phyloP scores from a whole-genome alignment of 2,888 invertebrate genomes.

The Spodoptera picta region DNA sequence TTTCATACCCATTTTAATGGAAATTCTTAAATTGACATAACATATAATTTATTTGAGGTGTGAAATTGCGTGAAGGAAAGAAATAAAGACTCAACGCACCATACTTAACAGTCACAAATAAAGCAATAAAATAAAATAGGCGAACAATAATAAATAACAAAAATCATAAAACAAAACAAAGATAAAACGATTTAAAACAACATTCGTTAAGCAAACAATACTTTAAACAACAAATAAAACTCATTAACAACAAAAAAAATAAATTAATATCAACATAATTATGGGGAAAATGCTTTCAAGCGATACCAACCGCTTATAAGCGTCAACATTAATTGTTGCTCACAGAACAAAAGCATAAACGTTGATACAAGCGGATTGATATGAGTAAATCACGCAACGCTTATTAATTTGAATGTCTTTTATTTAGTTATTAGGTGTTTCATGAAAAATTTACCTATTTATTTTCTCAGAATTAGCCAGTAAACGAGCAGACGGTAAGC shows the following conservation, averaged over 20 bases:
- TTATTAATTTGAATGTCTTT: slow-evolving; percentile 19
- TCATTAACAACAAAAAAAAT: slow-evolving; percentile 30
- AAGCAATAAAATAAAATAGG: too few species aligned
- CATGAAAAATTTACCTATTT: slow-evolving; percentile 9
- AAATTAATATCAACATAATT: slow-evolving; percentile 27
- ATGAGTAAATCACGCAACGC: slow-evolving; percentile 27
- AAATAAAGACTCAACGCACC: too few species aligned
- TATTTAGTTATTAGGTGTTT: slow-evolving; percentile 22
- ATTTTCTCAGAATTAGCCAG: too few species aligned
- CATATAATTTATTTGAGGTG: too few species aligned
- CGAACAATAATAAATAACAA: background rate
- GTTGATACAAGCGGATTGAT: slow-evolving; percentile 38
- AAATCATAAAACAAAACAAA: background rate
- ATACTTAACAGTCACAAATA: too few species aligned
- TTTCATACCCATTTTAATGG: too few species aligned
- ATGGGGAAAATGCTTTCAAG: slow-evolving; percentile 8
- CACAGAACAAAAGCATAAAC: slow-evolving; percentile 11
- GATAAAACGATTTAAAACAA: slow-evolving; percentile 3
- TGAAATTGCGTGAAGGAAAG: too few species aligned
- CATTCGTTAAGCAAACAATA: slow-evolving; percentile 6
- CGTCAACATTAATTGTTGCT: slow-evolving; percentile 19
- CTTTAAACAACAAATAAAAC: slow-evolving; percentile 10
- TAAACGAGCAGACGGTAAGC: too few species aligned
- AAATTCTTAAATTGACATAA: too few species aligned
- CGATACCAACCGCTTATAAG: slow-evolving; percentile 8